Evolutionary conservation across 1,140 invertebrate genomes (phyloP).

Genomic region (Piezodorus guildinii): DNA sequence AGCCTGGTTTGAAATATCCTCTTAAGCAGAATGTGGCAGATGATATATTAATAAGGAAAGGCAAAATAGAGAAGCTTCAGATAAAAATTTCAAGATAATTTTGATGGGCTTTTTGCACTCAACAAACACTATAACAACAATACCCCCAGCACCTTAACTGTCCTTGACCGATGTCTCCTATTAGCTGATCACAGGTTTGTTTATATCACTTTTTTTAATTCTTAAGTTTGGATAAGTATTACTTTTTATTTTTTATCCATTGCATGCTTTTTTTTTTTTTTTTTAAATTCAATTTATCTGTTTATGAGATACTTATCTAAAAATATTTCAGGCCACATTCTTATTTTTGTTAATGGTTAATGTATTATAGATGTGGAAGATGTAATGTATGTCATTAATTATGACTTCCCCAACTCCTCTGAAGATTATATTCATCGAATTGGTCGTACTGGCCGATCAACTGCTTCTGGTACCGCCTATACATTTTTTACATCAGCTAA

Average conservation of each 20-base stretch:
- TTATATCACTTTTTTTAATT: not conserved
- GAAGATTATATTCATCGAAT: constrained; percentile 99
- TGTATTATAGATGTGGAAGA: constrained; percentile 85
- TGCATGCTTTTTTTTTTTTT: too few relatives aligned
- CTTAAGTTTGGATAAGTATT: too few relatives aligned
- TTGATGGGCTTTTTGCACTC: constrained; percentile 14
- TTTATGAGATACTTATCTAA: too few relatives aligned
- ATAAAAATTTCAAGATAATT: not conserved
- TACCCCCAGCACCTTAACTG: constrained; percentile 6
- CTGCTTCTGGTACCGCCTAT: constrained; percentile 90
- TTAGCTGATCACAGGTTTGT: constrained; percentile 4
- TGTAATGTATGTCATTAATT: constrained; percentile 99
- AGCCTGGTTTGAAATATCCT: too few relatives aligned
- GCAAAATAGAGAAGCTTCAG: too few relatives aligned
- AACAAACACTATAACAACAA: constrained; percentile 7
- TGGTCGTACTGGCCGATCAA: constrained; percentile 86
- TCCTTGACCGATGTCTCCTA: constrained; percentile 12
- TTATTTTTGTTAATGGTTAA: not conserved
- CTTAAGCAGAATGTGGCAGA: too few relatives aligned
- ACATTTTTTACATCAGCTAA: constrained; percentile 95
- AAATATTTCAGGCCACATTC: too few relatives aligned
- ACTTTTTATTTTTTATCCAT: too few relatives aligned
- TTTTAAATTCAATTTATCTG: too few relatives aligned
- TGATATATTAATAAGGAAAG: too few relatives aligned
- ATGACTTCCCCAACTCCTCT: constrained; percentile 94